phyloP scores from a whole-genome alignment of 2,113 vertebrate genomes.

The Boleophthalmus pectinirostris region DNA sequence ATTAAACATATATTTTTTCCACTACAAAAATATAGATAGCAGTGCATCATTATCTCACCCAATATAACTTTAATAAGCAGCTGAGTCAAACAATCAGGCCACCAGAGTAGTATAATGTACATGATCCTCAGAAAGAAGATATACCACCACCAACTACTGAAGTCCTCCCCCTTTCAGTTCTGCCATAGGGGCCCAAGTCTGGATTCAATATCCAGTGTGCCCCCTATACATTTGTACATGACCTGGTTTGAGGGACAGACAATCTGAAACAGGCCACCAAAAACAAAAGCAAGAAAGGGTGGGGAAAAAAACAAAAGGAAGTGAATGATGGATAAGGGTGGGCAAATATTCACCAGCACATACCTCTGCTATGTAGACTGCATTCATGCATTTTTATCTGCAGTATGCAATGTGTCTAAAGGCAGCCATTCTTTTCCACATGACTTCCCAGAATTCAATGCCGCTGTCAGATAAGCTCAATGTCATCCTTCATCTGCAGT shows the following conservation, averaged over 20 bases:
- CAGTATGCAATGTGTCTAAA: not conserved
- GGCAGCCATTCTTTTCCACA: conserved; percentile 19
- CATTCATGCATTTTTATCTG: conserved; percentile 3
- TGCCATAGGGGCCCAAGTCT: conserved; percentile 12
- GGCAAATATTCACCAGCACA: not conserved
- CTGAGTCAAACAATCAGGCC: not conserved
- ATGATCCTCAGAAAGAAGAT: not conserved
- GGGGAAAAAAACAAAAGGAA: conserved; percentile 28
- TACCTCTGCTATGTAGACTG: conserved; percentile 5
- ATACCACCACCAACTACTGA: conserved; percentile 25
- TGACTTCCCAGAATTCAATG: conserved; percentile 43
- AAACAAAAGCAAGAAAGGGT: conserved; percentile 43
- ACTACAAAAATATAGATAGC: not conserved
- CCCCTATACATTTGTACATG: conserved; percentile 15
- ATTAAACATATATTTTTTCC: not conserved
- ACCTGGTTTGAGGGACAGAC: conserved; percentile 21
- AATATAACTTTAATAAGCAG: too few relatives aligned
- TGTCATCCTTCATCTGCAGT: conserved; percentile 51
- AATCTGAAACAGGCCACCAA: conserved; percentile 36
- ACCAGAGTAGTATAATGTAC: too few relatives aligned
- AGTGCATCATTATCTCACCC: not conserved
- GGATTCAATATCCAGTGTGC: conserved; percentile 16
- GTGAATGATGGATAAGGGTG: not conserved
- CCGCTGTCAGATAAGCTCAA: conserved; percentile 63
- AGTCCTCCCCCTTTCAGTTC: conserved; percentile 22